These are phyloP conservation scores for Caranx melampygus DNA, from an alignment of 2,113 vertebrate species.

Conservation along the genomic window DNA sequence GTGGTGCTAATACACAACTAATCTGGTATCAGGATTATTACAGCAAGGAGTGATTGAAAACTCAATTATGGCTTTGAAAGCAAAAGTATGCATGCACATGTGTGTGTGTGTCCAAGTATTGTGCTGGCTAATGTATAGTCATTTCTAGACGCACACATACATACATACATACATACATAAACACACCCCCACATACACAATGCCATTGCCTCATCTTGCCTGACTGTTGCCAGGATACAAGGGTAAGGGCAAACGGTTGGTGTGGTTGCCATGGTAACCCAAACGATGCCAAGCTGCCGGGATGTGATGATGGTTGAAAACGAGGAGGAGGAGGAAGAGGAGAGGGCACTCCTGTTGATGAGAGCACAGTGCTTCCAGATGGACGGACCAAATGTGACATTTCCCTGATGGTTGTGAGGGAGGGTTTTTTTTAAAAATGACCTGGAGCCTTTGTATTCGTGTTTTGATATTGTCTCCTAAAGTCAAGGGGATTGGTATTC, in stretches of 20 bases:
- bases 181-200: constrained; percentile 41
- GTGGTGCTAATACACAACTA: constrained; percentile 35
- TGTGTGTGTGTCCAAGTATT: constrained; percentile 24
- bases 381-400: constrained; percentile 36
- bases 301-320: constrained; percentile 49
- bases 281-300: constrained; percentile 67
- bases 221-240: constrained; percentile 83
- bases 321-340: constrained; percentile 34
- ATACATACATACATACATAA: constrained; percentile 24
- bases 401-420: constrained; percentile 1
- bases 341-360: constrained; percentile 35
- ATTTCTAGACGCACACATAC: constrained; percentile 25
- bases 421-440: not conserved
- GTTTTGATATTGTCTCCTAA: not conserved
- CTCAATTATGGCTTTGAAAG: constrained; percentile 41
- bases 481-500: not conserved
- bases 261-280: constrained; percentile 74
- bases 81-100: not conserved
- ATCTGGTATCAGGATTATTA: constrained; percentile 54
- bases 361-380: constrained; percentile 43
- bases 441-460: not conserved
- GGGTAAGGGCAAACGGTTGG: constrained; percentile 70
- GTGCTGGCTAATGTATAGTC: constrained; percentile 46
- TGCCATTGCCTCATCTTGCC: constrained; percentile 61
- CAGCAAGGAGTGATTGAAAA: constrained; percentile 44